A percentile compares a stretch with the other conserved stretches of the same genome.
Evolutionary conservation across 1,140 invertebrate species (phyloP).

Genomic region (Drosophila ercepeae): DNA sequence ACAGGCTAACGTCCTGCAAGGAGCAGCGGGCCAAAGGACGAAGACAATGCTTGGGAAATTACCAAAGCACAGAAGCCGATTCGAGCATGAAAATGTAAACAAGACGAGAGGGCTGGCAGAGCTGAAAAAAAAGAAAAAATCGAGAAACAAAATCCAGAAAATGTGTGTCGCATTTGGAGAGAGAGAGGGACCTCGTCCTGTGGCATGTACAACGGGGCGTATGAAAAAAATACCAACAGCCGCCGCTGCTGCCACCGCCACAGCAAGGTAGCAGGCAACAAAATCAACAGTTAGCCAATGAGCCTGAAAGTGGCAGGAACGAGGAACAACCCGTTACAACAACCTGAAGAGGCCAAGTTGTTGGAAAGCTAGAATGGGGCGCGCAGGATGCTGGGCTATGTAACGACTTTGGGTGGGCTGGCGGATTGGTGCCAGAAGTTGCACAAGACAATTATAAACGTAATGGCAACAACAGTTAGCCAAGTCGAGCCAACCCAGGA

Average conservation of each 20-base stretch:
- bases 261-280: constrained; percentile 30
- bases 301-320: constrained; percentile 65
- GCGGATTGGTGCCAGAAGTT: constrained; percentile 54
- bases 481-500: neutral
- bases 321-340: constrained; percentile 46
- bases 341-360: neutral
- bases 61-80: constrained; percentile 73
- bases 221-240: neutral
- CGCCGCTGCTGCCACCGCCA: neutral
- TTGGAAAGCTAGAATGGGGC: neutral
- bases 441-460: constrained; percentile 81
- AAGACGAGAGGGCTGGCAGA: constrained; percentile 52
- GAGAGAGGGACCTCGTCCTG: neutral
- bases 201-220: constrained; percentile 7
- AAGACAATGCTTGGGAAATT: constrained; percentile 73
- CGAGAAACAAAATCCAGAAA: constrained; percentile 42
- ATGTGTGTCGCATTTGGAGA: constrained; percentile 67
- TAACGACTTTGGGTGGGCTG: constrained; percentile 47
- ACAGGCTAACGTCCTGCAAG: constrained; percentile 31
- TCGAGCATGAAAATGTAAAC: constrained; percentile 81
- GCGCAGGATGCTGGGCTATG: constrained; percentile 1
- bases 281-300: constrained; percentile 82
- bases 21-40: constrained; percentile 1
- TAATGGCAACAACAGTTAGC: constrained; percentile 69
- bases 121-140: constrained; percentile 1